Base-by-base conservation (phyloP, 2,797 vertebrate species). In the Mallotus villosus region DNA sequence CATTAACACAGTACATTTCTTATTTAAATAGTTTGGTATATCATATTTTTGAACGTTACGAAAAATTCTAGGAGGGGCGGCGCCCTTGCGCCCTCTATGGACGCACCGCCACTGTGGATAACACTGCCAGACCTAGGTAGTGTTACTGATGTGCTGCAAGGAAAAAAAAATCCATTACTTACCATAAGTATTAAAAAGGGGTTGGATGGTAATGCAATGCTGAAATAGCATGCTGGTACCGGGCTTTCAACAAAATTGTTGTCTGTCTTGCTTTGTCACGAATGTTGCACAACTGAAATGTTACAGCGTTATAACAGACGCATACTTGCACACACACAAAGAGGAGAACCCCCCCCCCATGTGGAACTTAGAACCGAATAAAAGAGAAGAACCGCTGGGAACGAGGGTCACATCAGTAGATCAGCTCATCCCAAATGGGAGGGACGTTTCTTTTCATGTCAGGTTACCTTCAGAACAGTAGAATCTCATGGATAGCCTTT, bases 131-230 rank as follows among this genome's bases (percentile, higher is more conserved):
- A 41, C 21, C 22, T 4, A 14, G 41, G 24, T 46, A 16, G 41
- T 25, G 24, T 25, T 25, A 16, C 37, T 49, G 22, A 41, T 46
- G 41, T 46, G 41, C 41, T 8, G 9, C 41, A 14, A 46, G 12
- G 9, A 11, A 51, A 25, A n/a, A n/a, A 21, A 63, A 9, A 21
- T 22, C 41, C 32, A n/a, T 63, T 37, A 46, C 37, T 65, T 65
- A 46, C 11, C 41, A 46, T 12, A 46, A 3, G 63, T 22, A 22
- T 17, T 49, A 17, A 16, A 17, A 66, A 25, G 21, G 51, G 14
- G 21, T 41, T 72, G 70, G 70, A 51, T 24, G 57, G 21, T 53
- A 17, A 49, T 71, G 53, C 11, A 55, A 58, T 73, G 71, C 57
- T 58, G 53, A 51, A 65, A 65, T 55, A 41, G 11, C 14, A 19